Percentiles rank a stretch among this genome's conserved stretches.
phyloP scores from a whole-genome alignment of 2,888 invertebrate species.

The Drosophila kanekoi region DNA sequence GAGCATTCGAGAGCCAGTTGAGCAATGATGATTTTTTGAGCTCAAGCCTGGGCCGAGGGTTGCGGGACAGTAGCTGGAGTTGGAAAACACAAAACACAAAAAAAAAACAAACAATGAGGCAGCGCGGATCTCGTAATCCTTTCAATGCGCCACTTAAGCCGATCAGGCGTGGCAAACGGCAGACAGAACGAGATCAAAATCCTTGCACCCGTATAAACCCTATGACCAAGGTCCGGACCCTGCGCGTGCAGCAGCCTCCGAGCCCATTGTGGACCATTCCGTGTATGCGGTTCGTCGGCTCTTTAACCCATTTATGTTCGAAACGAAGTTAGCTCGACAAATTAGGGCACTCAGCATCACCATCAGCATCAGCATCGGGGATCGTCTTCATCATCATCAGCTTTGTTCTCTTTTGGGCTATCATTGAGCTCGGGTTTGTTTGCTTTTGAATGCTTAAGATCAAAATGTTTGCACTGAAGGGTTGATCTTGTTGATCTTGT shows the following conservation, averaged over 20 bases:
- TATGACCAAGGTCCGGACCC: constrained; percentile 43
- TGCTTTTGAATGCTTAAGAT: constrained; percentile 66
- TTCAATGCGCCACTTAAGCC: constrained; percentile 85
- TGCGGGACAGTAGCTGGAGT: constrained; percentile 17
- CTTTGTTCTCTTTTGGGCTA: constrained; percentile 65
- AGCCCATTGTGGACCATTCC: constrained; percentile 69
- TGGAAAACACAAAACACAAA: constrained; percentile 38
- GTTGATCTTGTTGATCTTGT: constrained; percentile 75
- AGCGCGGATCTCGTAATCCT: constrained; percentile 81
- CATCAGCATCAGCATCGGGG: constrained; percentile 42
- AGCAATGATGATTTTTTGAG: constrained; percentile 6
- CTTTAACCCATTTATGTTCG: constrained; percentile 76
- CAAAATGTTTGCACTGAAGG: constrained; percentile 79
- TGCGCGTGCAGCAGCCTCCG: constrained; percentile 65
- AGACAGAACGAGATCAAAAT: constrained; percentile 41
- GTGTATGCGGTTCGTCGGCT: constrained; percentile 65
- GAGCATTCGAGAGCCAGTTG: constrained; percentile 58
- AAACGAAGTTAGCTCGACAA: constrained; percentile 64
- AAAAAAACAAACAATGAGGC: constrained; percentile 34
- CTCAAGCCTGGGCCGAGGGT: constrained; percentile 66
- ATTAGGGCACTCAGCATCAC: constrained; percentile 75
- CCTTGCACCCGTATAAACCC: constrained; percentile 46
- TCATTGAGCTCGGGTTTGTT: constrained; percentile 75
- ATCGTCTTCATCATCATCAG: constrained; percentile 22
- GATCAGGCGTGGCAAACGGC: constrained; percentile 81